Conservation (phyloP, 2,888 invertebrate genomes). For the Trypoxylon attenuatum region DNA sequence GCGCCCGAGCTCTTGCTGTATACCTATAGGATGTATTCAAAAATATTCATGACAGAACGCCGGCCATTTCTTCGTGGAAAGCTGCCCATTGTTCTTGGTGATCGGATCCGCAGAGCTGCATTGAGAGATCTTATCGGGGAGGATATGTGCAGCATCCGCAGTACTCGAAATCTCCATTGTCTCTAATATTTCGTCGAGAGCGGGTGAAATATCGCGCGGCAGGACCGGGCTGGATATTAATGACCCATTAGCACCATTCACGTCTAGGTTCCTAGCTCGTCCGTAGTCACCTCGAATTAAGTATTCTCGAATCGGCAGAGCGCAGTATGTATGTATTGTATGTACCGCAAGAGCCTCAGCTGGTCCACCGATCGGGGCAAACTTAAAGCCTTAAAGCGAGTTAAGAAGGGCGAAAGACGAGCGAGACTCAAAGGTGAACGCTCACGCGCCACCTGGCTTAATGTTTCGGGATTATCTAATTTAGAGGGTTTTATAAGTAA, state of each 20-base stretch:
- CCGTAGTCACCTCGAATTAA: too few relatives aligned
- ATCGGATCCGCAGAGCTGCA: slow-evolving; percentile 28
- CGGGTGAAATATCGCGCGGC: slow-evolving; percentile 21
- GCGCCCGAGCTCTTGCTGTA: slow-evolving; percentile 11
- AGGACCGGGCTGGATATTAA: too few relatives aligned
- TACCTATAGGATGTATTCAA: slow-evolving; percentile 32
- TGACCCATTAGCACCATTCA: too few relatives aligned
- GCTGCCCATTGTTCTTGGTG: slow-evolving; percentile 36
- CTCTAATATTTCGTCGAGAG: slow-evolving; percentile 21
- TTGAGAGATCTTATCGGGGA: slow-evolving; percentile 31
- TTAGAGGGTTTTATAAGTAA: slow-evolving; percentile 24
- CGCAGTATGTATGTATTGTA: too few relatives aligned
- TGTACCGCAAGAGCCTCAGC: too few relatives aligned
- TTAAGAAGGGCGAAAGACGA: not conserved
- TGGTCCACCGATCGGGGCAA: too few relatives aligned
- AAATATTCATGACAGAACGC: slow-evolving; percentile 37
- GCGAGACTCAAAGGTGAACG: slow-evolving; percentile 9
- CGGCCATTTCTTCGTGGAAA: slow-evolving; percentile 41
- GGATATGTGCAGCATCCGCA: slow-evolving; percentile 11
- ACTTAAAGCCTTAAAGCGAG: too few relatives aligned
- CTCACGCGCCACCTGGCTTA: slow-evolving; percentile 10
- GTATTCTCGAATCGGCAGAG: too few relatives aligned
- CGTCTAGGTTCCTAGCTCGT: too few relatives aligned
- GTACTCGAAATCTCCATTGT: slow-evolving; percentile 25
- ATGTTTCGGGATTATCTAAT: slow-evolving; percentile 20